Evolutionary conservation across 2,888 invertebrate genomes (phyloP).

Genomic region (Lasioglossum marginatum): DNA sequence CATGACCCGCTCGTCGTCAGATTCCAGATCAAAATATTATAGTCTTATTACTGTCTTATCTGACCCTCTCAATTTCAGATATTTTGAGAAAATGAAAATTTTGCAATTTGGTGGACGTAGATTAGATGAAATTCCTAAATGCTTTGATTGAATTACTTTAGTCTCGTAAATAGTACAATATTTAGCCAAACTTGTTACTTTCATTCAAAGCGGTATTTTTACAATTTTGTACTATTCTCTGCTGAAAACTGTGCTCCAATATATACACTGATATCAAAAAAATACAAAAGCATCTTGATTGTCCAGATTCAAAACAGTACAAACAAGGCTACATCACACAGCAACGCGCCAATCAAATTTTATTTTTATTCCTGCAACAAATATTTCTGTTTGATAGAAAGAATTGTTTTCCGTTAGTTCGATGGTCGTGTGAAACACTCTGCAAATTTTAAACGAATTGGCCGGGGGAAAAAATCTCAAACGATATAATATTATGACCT

Average conservation of each 20-base stretch:
- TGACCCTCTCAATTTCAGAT: neutral
- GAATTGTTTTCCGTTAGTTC: neutral
- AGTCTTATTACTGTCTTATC: neutral
- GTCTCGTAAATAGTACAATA: neutral
- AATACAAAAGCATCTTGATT: too few relatives aligned
- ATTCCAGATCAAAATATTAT: constrained; percentile 67
- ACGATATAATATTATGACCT: too few relatives aligned
- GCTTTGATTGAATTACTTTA: neutral
- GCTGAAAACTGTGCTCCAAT: neutral
- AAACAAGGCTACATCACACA: neutral
- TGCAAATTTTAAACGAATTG: too few relatives aligned
- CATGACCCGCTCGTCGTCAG: constrained; percentile 16
- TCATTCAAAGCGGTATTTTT: too few relatives aligned
- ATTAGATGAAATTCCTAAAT: neutral
- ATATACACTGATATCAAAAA: neutral
- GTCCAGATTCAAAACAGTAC: too few relatives aligned
- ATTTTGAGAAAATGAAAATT: neutral
- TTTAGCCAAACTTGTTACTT: neutral
- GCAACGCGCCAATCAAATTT: neutral
- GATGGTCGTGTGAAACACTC: too few relatives aligned
- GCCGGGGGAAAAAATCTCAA: too few relatives aligned
- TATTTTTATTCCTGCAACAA: neutral
- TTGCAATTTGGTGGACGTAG: neutral
- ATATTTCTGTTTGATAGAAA: neutral
- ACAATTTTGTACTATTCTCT: neutral